Conservation (phyloP, 2,888 invertebrate genomes). For the Hypsopygia costalis region DNA sequence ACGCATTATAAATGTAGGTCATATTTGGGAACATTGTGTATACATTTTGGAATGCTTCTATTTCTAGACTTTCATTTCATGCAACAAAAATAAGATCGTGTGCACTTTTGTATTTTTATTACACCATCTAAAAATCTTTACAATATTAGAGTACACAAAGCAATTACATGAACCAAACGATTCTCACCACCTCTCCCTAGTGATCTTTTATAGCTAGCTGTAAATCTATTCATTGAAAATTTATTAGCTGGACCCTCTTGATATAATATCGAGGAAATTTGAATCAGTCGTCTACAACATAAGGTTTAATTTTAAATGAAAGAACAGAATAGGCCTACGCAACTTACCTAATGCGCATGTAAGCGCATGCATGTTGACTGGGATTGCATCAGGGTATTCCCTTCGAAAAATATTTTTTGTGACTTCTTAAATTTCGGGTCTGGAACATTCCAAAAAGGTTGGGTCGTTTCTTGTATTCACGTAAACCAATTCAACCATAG, state of each 20-base stretch:
- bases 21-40: too few relatives aligned
- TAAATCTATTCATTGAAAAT: conserved; percentile 46
- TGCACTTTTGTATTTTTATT: too few relatives aligned
- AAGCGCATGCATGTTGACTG: conserved; percentile 12
- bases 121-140: too few relatives aligned
- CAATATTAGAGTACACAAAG: conserved; percentile 9
- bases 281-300: conserved; percentile 13
- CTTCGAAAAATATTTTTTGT: conserved; percentile 39
- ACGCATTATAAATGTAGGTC: too few relatives aligned
- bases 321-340: background rate
- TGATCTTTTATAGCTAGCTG: conserved; percentile 42
- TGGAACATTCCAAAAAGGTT: conserved; percentile 15
- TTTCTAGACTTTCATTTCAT: too few relatives aligned
- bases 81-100: too few relatives aligned
- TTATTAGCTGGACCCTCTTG: conserved; percentile 25
- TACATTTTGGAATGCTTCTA: too few relatives aligned
- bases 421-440: conserved; percentile 24
- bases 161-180: conserved; percentile 30
- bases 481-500: conserved; percentile 22
- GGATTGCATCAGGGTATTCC: conserved; percentile 45
- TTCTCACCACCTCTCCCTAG: conserved; percentile 27
- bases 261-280: conserved; percentile 14
- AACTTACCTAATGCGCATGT: conserved; percentile 7
- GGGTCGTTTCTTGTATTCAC: conserved; percentile 30
- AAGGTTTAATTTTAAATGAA: conserved; percentile 26